phyloP scores from a whole-genome alignment of 2,797 vertebrate genomes.

The Gallinago nigripennis region DNA sequence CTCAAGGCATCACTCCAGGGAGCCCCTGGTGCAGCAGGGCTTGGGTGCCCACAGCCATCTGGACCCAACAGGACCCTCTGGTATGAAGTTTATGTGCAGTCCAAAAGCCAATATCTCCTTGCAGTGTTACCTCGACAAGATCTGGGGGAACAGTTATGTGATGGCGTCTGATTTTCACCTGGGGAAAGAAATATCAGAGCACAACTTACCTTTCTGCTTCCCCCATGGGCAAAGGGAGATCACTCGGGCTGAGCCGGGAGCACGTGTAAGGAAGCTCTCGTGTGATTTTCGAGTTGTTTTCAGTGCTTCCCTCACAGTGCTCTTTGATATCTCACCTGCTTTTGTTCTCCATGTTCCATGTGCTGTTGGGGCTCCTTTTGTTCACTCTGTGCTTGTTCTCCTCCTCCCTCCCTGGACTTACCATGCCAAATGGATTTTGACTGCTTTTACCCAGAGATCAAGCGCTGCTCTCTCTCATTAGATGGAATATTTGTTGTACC shows the following conservation, averaged over 20 bases:
- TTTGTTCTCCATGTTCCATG: background rate
- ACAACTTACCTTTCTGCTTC: background rate
- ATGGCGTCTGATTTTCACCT: accelerated
- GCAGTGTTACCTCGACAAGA: background rate
- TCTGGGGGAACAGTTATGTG: background rate
- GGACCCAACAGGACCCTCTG: accelerated
- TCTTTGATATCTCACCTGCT: background rate
- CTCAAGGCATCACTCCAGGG: background rate
- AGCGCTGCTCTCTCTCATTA: background rate
- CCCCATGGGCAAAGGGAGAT: accelerated
- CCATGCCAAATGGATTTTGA: constrained; percentile 38
- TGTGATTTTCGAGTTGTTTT: background rate
- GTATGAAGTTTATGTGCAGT: background rate
- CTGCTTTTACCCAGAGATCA: constrained; percentile 28
- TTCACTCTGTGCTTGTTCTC: background rate
- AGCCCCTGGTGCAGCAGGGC: background rate
- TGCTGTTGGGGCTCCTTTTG: background rate
- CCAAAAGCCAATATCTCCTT: background rate
- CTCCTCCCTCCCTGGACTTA: background rate
- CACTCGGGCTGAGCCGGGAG: background rate
- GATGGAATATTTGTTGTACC: constrained; percentile 35
- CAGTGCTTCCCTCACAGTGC: background rate
- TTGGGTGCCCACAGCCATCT: accelerated
- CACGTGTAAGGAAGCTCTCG: accelerated
- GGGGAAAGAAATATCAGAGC: background rate